Evolutionary conservation across 2,888 invertebrate species (phyloP).

Genomic region (Bugula neritina): DNA sequence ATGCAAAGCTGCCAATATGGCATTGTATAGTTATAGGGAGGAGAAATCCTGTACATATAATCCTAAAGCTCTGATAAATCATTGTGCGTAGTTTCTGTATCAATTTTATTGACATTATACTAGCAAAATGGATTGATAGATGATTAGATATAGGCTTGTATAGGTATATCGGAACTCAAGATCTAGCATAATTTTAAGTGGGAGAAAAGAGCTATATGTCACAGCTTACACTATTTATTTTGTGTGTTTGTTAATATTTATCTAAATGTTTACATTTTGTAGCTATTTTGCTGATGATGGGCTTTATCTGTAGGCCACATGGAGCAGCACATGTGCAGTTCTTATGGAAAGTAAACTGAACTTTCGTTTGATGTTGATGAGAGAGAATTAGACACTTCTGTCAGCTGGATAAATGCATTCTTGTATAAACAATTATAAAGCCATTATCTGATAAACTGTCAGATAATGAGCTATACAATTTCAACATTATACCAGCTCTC

Average conservation of each 20-base stretch:
- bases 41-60: no score
- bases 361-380: not conserved
- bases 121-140: no score
- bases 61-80: no score
- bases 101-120: no score
- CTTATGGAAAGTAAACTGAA: not conserved
- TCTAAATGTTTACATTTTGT: not conserved
- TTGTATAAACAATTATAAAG: conserved; percentile 26
- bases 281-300: not conserved
- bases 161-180: no score
- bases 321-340: not conserved
- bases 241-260: not conserved
- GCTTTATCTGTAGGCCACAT: not conserved
- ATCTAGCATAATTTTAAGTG: no score
- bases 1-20: no score
- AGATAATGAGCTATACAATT: not conserved
- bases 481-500: no score
- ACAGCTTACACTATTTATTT: not conserved
- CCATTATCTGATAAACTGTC: not conserved
- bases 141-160: no score
- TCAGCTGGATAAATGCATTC: conserved; percentile 21
- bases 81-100: no score
- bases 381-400: not conserved
- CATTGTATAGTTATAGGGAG: no score
- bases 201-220: not conserved